Evolutionary conservation across 2,888 invertebrate genomes (phyloP).

Genomic region (Plagodis dolabraria): DNA sequence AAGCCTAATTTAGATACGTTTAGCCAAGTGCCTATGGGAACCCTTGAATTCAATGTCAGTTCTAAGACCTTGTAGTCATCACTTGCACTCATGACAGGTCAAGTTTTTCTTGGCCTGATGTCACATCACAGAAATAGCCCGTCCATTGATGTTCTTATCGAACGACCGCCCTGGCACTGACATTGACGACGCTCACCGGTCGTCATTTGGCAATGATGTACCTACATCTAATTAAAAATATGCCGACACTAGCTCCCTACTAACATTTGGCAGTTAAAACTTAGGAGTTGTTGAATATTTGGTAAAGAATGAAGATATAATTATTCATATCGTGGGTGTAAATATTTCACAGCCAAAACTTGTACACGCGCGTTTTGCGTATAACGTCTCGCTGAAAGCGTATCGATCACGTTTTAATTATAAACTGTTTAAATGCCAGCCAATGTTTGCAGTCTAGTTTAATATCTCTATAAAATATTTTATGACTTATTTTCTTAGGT

Average conservation of each 20-base stretch:
- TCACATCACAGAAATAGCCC: conserved; percentile 66
- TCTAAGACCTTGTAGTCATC: conserved; percentile 40
- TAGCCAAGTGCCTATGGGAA: neutral
- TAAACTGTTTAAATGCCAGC: conserved; percentile 78
- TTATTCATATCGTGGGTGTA: conserved; percentile 60
- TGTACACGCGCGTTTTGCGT: conserved; percentile 50
- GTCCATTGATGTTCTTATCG: conserved; percentile 73
- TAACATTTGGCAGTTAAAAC: conserved; percentile 42
- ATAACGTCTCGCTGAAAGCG: conserved; percentile 54
- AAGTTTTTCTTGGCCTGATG: conserved; percentile 71
- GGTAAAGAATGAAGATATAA: conserved; percentile 41
- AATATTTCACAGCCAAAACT: conserved; percentile 64
- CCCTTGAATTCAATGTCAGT: conserved; percentile 36
- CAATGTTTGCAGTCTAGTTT: conserved; percentile 56
- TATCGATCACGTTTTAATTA: conserved; percentile 66
- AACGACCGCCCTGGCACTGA: conserved; percentile 73
- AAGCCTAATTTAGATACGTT: no score
- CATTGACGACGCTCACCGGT: conserved; percentile 61
- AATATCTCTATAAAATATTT: conserved; percentile 62
- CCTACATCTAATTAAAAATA: conserved; percentile 35
- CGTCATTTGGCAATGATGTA: conserved; percentile 66
- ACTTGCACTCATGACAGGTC: conserved; percentile 58
- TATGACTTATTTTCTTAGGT: conserved; percentile 61
- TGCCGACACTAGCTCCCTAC: conserved; percentile 35
- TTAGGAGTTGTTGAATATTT: conserved; percentile 29